Base-by-base conservation (phyloP, 37 sponge, comb jelly and placozoan genomes). In the Theonella swinhoei region DNA sequence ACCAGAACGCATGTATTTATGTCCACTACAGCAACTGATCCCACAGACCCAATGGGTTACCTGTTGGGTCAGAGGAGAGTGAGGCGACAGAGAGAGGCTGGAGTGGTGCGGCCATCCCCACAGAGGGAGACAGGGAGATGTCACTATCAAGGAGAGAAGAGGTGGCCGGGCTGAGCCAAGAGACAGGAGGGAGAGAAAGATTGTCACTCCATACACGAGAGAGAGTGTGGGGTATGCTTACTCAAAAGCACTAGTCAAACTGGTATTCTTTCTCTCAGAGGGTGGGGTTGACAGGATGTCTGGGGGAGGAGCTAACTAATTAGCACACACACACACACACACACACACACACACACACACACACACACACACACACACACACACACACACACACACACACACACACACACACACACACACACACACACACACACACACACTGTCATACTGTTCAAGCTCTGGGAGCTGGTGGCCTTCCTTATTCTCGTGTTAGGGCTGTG, bases 391-490 rank as follows among this genome's bases (percentile, higher is more conserved):
- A n/a, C n/a, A n/a, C n/a, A n/a, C n/a, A n/a, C n/a, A n/a, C n/a
- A n/a, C n/a, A n/a, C n/a, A n/a, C n/a, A n/a, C n/a, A n/a, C n/a
- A n/a, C n/a, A n/a, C n/a, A n/a, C n/a, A n/a, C n/a, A n/a, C n/a
- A n/a, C n/a, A n/a, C n/a, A n/a, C n/a, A n/a, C n/a, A n/a, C n/a
- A n/a, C n/a, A n/a, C n/a, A n/a, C n/a, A n/a, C n/a, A n/a, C n/a
- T 39, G 26, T 42, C 75, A 75, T 36, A 85, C 85, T 69, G 41
- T 85, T 68, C 5, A 85, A 70, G 70, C 76, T 75, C 39, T 85
- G 85, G 17, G 77, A 60, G 72, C 82, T 81, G 47, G 82, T 81
- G 2, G 82, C 72, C 63, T 81, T 81, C 82, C 59, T 81, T 9
- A 81, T 81, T 3, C 82, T 61, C 0, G 29, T 24, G 14, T 14